phyloP scores from a whole-genome alignment of 2,888 invertebrate genomes.

The Buathra laborator region DNA sequence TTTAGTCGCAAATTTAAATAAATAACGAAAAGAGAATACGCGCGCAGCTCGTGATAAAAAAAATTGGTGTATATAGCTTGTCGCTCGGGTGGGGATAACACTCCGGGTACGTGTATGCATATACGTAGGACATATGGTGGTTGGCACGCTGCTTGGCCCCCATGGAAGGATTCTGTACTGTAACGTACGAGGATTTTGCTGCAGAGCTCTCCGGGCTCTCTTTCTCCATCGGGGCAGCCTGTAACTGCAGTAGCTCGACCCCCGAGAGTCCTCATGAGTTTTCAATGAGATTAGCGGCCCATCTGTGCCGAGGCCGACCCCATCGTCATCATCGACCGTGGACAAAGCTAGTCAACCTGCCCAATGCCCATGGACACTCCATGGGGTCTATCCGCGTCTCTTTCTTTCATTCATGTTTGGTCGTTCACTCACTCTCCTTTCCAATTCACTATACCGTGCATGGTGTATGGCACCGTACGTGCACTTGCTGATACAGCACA shows the following conservation, averaged over 20 bases:
- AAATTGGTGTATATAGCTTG: conserved; percentile 35
- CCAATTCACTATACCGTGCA: conserved; percentile 43
- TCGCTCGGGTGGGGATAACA: conserved; percentile 62
- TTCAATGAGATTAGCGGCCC: conserved; percentile 85
- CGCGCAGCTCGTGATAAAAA: neutral
- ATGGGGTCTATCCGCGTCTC: conserved; percentile 74
- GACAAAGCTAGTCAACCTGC: conserved; percentile 84
- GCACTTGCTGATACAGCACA: conserved; percentile 67
- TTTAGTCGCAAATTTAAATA: conserved; percentile 15
- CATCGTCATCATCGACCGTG: conserved; percentile 83
- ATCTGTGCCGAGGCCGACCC: conserved; percentile 84
- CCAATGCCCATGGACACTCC: conserved; percentile 78
- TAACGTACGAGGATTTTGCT: conserved; percentile 72
- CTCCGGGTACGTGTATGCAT: conserved; percentile 75
- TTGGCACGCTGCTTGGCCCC: conserved; percentile 81
- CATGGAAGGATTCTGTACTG: conserved; percentile 72
- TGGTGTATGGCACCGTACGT: conserved; percentile 59
- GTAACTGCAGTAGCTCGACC: conserved; percentile 62
- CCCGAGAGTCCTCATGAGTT: conserved; percentile 85
- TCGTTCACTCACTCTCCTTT: conserved; percentile 29
- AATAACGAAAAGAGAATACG: neutral
- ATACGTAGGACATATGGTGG: conserved; percentile 85
- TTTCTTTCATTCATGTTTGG: conserved; percentile 39
- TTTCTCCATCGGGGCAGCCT: conserved; percentile 61
- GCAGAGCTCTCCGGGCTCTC: conserved; percentile 71